Evolutionary conservation across 2,797 vertebrate species (phyloP).

Genomic region (Glossophaga mutica): DNA sequence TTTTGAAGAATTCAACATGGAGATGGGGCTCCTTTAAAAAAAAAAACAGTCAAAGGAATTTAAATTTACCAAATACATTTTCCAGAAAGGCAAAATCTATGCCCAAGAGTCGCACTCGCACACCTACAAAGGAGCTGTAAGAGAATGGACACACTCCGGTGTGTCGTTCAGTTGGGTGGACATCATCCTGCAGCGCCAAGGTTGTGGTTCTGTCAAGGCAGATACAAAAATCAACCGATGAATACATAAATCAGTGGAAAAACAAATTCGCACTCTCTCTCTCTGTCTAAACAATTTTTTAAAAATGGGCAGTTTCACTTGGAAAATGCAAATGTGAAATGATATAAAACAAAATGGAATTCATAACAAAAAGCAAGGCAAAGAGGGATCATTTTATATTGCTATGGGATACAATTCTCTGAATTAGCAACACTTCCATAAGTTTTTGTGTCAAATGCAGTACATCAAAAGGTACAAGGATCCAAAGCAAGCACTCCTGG

Average conservation of each 20-base stretch:
- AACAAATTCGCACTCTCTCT: background rate
- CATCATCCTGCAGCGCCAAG: too few relatives aligned
- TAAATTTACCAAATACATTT: conserved; percentile 1
- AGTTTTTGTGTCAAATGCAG: background rate
- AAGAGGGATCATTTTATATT: background rate
- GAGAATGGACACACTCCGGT: background rate
- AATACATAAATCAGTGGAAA: background rate
- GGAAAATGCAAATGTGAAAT: conserved; percentile 8
- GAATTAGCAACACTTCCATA: background rate
- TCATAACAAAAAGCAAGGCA: background rate
- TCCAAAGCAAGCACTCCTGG: background rate
- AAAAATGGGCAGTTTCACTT: background rate
- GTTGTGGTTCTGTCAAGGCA: background rate
- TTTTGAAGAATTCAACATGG: background rate
- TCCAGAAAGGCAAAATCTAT: background rate
- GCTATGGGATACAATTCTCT: background rate
- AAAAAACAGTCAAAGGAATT: background rate
- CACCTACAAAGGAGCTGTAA: background rate
- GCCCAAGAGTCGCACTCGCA: background rate
- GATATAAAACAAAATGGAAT: conserved; percentile 34
- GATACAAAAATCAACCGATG: background rate
- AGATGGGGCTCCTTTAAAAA: background rate
- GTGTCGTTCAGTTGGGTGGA: background rate
- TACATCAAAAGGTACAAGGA: background rate
- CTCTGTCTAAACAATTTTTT: background rate